Base-by-base conservation (phyloP, 2,113 vertebrate species). In the Peromyscus polionotus region DNA sequence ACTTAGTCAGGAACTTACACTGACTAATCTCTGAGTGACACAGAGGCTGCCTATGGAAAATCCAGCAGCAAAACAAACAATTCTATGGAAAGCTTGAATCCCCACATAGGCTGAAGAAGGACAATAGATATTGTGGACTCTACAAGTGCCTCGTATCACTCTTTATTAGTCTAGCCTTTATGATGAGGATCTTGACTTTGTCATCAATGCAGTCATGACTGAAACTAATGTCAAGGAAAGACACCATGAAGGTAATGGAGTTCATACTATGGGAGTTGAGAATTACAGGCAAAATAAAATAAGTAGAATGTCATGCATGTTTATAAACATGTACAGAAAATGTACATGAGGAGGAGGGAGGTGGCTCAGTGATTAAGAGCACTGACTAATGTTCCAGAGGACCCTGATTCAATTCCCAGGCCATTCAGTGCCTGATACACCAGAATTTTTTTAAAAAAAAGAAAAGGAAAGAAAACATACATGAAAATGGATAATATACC, bases 81-180 rank as follows among this genome's bases (percentile, higher is more conserved):
- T 63, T 88, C 36, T 88, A 33, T 67, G 59, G 73, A 75, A 89
- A 57, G 45, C 33, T 5, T 65, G 16, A 88, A 24, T 36, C 75
- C 10, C 5, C 11, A 70, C 11, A 6, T 80, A 59, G 31, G 11
- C n/a, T 85, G 39, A 85, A 84, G 54, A 70, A 57, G 84, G 45
- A 54, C 42, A 11, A 19, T 14, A 12, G 26, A 31, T 3, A 28
- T 28, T n/a, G 24, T 54, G 59, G 36, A 89, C 33, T 54, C 26
- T 2, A n/a, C 22, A 31, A 26, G 12, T 48, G 12, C 24, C 22
- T 12, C 17, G 0, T 5, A 9, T 45, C 1, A 0, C 57, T 14
- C 22, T 70, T 57, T 67, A 83, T 77, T 3, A n/a, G 5, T 11
- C 5, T 72, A 61, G 72, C 5, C 28, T 90, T 86, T 89, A 54